These are phyloP conservation scores for Tenodera sinensis DNA, from an alignment of 2,888 invertebrate species.

Conservation along the genomic window DNA sequence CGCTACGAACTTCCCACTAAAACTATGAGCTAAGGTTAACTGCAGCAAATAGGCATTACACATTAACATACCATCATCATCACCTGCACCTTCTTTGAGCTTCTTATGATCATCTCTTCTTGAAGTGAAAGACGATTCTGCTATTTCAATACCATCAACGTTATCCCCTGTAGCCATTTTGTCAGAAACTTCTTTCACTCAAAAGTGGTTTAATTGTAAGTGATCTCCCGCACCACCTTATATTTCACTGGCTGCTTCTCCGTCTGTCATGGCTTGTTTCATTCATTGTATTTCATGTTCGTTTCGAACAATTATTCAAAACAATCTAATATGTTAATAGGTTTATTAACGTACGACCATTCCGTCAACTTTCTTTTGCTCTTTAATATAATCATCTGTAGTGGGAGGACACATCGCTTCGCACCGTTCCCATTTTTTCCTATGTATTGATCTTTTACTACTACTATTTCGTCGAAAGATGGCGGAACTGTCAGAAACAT, in stretches of 20 bases:
- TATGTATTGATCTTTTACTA: not conserved
- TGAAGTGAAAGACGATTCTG: conserved; percentile 62
- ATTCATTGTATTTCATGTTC: not conserved
- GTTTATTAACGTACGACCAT: not conserved
- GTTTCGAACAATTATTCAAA: not conserved
- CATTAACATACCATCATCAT: conserved; percentile 53
- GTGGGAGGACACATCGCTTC: not conserved
- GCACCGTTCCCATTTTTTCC: not conserved
- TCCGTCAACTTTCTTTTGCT: not conserved
- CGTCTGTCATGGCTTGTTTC: not conserved
- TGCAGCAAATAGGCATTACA: not conserved
- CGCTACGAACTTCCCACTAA: not conserved
- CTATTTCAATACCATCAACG: conserved; percentile 72
- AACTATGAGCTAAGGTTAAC: not conserved
- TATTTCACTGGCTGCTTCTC: not conserved
- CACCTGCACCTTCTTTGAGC: conserved; percentile 56
- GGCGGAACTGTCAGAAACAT: not conserved
- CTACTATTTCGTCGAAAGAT: not conserved
- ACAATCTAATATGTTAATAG: not conserved
- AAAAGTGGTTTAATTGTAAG: not conserved
- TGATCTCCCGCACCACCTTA: not conserved
- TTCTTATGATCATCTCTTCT: conserved; percentile 55
- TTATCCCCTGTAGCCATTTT: conserved; percentile 82
- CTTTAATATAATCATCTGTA: not conserved
- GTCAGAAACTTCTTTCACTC: conserved; percentile 27